phyloP scores from a whole-genome alignment of 2,797 vertebrate genomes.

The Thalassophryne amazonica region DNA sequence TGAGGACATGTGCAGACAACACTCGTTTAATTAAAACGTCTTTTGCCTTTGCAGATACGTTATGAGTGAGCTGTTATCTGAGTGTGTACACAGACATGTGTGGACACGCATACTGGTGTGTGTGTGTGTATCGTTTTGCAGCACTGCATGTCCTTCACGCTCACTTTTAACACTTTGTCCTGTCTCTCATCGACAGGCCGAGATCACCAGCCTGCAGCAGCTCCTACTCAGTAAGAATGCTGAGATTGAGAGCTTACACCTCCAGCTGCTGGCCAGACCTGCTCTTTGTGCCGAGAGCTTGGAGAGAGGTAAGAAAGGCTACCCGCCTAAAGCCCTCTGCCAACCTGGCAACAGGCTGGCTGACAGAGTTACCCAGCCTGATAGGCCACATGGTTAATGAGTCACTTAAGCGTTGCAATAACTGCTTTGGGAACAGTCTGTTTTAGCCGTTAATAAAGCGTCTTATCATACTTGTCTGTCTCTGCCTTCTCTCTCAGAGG shows the following conservation, averaged over 20 bases:
- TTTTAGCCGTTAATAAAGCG: slow-evolving; percentile 12
- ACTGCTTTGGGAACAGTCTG: slow-evolving; percentile 9
- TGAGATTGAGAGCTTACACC: slow-evolving; percentile 90
- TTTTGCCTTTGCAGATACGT: slow-evolving; percentile 2
- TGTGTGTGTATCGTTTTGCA: background rate
- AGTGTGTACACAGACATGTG: slow-evolving; percentile 7
- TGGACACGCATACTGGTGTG: background rate
- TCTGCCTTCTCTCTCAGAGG: slow-evolving; percentile 67
- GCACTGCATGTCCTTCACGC: background rate
- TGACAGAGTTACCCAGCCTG: slow-evolving; percentile 7
- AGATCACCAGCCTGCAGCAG: slow-evolving; percentile 91
- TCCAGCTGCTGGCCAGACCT: slow-evolving; percentile 84
- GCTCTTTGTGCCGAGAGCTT: slow-evolving; percentile 75
- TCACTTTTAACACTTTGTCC: slow-evolving; percentile 2
- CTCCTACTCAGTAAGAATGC: slow-evolving; percentile 88
- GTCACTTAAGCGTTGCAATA: slow-evolving; percentile 19
- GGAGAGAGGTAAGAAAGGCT: slow-evolving; percentile 84
- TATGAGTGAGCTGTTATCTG: background rate
- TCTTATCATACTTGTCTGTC: slow-evolving; percentile 58
- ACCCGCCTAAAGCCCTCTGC: background rate
- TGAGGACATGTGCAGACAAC: background rate
- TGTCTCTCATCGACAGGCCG: slow-evolving; percentile 77
- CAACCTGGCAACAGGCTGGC: slow-evolving; percentile 4
- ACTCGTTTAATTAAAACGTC: background rate
- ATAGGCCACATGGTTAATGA: slow-evolving; percentile 24